These are phyloP conservation scores for Diorhabda carinulata DNA, from an alignment of 1,140 invertebrate species.

Conservation along the genomic window DNA sequence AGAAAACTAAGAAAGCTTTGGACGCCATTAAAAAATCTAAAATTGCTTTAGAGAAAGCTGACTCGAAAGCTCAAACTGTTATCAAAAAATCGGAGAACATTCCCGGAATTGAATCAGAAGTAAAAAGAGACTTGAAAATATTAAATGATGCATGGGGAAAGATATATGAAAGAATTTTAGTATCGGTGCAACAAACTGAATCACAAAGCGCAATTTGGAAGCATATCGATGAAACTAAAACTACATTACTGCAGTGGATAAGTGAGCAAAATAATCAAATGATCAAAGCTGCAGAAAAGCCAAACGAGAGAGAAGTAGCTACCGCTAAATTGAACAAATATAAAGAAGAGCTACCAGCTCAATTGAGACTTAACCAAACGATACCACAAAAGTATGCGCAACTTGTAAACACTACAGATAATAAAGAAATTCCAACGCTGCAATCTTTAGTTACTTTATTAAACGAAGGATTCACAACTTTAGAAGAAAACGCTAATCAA, in stretches of 20 bases:
- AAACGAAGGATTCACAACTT: slow-evolving; percentile 72
- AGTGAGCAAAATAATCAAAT: slow-evolving; percentile 73
- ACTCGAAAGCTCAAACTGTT: slow-evolving; percentile 66
- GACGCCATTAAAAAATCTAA: slow-evolving; percentile 73
- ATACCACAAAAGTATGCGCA: slow-evolving; percentile 77
- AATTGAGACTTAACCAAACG: slow-evolving; percentile 69
- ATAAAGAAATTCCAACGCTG: slow-evolving; percentile 65
- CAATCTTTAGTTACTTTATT: slow-evolving; percentile 65
- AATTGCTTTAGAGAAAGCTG: slow-evolving; percentile 69
- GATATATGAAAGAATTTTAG: slow-evolving; percentile 63
- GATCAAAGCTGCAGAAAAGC: slow-evolving; percentile 67
- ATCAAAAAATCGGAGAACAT: slow-evolving; percentile 70
- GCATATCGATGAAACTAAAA: slow-evolving; percentile 81
- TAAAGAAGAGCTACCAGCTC: slow-evolving; percentile 77
- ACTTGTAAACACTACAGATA: slow-evolving; percentile 73
- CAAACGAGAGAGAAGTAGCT: slow-evolving; percentile 74
- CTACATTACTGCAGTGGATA: slow-evolving; percentile 80
- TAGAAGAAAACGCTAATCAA: slow-evolving; percentile 69
- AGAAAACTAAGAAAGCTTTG: slow-evolving; percentile 70
- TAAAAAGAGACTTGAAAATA: slow-evolving; percentile 61
- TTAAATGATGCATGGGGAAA: slow-evolving; percentile 72
- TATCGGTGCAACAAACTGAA: slow-evolving; percentile 73
- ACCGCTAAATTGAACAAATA: slow-evolving; percentile 76
- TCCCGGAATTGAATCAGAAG: slow-evolving; percentile 65
- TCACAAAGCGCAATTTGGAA: slow-evolving; percentile 88